A percentile compares a stretch with the other conserved stretches of the same genome.
Conservation (phyloP, 2,888 invertebrate species). For the Yponomeuta plumbellus region DNA sequence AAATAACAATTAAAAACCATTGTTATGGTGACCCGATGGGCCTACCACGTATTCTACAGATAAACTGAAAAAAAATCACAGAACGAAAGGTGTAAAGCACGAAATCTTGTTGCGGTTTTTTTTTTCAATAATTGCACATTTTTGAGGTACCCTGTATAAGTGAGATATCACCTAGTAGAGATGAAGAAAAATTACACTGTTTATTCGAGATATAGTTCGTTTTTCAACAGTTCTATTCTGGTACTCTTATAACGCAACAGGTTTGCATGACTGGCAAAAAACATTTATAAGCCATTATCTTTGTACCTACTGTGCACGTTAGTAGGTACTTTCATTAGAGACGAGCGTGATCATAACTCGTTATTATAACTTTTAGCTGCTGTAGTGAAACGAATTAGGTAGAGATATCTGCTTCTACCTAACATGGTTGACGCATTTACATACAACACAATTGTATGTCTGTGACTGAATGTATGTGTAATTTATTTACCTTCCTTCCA, state of each 20-base stretch:
- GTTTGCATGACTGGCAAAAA: conserved; percentile 37
- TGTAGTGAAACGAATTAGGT: not conserved
- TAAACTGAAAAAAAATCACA: no score
- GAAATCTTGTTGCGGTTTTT: no score
- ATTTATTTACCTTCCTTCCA: no score
- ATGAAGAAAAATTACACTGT: not conserved
- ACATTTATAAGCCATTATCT: conserved; percentile 5
- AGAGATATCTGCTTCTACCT: not conserved
- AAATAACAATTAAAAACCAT: no score
- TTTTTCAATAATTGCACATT: no score
- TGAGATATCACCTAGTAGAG: no score
- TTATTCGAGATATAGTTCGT: not conserved
- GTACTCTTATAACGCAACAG: conserved; percentile 34
- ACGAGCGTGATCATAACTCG: not conserved
- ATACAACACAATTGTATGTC: not conserved
- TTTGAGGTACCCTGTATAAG: no score
- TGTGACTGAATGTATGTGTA: no score
- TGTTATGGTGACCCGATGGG: no score
- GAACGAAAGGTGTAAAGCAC: no score
- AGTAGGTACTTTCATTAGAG: conserved; percentile 8
- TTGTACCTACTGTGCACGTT: not conserved
- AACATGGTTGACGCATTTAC: not conserved
- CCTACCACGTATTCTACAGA: no score
- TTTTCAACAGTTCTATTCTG: conserved; percentile 13
- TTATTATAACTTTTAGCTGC: conserved; percentile 1